Evolutionary conservation across 92 coral and sea anemone species (phyloP).

Genomic region (Phymanthus crucifer): DNA sequence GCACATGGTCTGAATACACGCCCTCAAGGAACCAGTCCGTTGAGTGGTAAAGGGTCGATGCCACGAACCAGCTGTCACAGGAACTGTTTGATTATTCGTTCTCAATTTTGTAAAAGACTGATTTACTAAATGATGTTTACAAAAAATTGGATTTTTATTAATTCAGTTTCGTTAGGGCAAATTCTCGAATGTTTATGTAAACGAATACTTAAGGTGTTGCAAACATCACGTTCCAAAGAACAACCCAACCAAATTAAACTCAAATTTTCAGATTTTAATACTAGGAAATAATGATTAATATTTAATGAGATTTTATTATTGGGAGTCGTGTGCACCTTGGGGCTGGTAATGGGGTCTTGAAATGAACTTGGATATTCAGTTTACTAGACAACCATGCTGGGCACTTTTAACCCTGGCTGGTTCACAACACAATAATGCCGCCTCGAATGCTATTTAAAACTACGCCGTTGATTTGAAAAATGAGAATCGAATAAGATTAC

Average conservation of each 20-base stretch:
- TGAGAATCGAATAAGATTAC: neutral
- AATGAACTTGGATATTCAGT: neutral
- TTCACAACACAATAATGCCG: neutral
- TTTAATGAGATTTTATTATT: neutral
- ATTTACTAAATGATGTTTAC: too few relatives aligned
- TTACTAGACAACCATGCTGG: neutral
- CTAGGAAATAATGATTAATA: neutral
- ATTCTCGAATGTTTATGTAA: too few relatives aligned
- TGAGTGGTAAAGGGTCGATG: too few relatives aligned
- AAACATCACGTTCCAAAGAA: too few relatives aligned
- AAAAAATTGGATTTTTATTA: too few relatives aligned
- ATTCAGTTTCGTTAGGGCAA: too few relatives aligned
- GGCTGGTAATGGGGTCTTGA: slow-evolving; percentile 1
- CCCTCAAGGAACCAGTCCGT: too few relatives aligned
- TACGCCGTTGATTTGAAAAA: neutral
- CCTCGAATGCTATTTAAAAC: neutral
- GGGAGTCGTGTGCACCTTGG: neutral
- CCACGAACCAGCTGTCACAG: too few relatives aligned
- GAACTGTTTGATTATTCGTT: too few relatives aligned
- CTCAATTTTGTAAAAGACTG: too few relatives aligned
- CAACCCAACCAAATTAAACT: neutral
- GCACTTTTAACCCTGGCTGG: neutral
- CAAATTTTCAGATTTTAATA: neutral
- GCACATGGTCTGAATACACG: too few relatives aligned
- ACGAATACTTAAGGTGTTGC: too few relatives aligned